These are phyloP conservation scores for Heterotilapia buettikoferi DNA, from an alignment of 2,113 vertebrate species.

Conservation along the genomic window DNA sequence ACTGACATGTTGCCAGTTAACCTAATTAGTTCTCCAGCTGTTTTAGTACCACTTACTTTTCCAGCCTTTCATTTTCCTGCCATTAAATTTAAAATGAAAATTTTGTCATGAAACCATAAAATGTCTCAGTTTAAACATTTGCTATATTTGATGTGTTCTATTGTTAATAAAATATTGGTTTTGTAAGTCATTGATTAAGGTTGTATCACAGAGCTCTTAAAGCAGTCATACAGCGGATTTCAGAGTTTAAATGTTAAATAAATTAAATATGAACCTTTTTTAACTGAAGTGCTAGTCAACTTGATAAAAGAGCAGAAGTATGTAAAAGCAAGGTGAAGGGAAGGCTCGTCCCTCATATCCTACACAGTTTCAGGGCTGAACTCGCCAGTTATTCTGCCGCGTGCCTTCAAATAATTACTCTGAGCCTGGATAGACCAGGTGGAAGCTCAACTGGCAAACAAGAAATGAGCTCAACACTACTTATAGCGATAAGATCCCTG, in stretches of 20 bases:
- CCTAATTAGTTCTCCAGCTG: background rate
- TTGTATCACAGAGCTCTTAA: background rate
- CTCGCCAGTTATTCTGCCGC: conserved; percentile 22
- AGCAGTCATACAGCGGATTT: conserved; percentile 20
- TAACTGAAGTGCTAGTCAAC: conserved; percentile 24
- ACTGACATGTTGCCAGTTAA: background rate
- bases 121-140: background rate
- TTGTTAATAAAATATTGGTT: background rate
- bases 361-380: background rate
- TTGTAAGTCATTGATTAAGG: background rate
- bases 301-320: background rate
- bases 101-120: background rate
- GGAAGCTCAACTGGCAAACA: conserved; percentile 38
- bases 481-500: conserved; percentile 39
- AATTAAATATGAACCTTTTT: background rate
- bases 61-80: background rate
- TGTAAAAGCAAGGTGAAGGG: background rate
- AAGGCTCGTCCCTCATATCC: background rate
- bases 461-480: conserved; percentile 65
- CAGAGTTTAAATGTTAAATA: background rate
- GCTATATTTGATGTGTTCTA: background rate
- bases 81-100: background rate
- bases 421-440: conserved; percentile 48
- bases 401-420: conserved; percentile 66
- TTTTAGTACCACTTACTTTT: background rate